Conservation (phyloP, 1,140 invertebrate genomes). For the Ridgeia piscesae region DNA sequence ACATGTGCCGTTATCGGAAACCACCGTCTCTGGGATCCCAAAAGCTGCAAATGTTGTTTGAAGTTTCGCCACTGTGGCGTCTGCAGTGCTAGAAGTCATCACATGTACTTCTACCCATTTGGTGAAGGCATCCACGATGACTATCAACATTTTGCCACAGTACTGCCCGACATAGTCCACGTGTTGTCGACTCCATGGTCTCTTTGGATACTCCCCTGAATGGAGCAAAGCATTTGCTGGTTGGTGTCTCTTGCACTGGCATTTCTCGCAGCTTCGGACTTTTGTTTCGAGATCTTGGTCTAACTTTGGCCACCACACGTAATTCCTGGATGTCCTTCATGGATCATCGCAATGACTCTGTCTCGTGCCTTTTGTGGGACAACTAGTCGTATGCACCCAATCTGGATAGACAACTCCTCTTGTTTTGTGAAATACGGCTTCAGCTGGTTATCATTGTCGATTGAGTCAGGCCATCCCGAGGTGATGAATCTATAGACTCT, state of each 20-base stretch:
- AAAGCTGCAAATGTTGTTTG: not conserved
- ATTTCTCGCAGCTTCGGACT: conserved; percentile 27
- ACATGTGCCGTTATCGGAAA: conserved; percentile 31
- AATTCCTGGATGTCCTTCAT: conserved; percentile 22
- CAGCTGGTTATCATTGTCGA: not conserved
- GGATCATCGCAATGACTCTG: not conserved
- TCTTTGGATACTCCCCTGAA: conserved; percentile 48
- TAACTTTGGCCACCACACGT: conserved; percentile 16
- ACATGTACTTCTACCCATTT: conserved; percentile 13
- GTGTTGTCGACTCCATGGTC: conserved; percentile 59
- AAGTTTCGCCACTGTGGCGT: conserved; percentile 4
- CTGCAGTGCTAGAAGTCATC: not conserved
- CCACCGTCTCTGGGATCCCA: conserved; percentile 21
- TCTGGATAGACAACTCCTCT: not conserved
- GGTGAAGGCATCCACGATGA: conserved; percentile 17
- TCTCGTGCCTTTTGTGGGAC: not conserved
- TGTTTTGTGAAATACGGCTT: not conserved
- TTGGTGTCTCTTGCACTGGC: conserved; percentile 37
- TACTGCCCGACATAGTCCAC: conserved; percentile 60
- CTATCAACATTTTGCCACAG: conserved; percentile 43
- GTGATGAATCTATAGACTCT: not conserved
- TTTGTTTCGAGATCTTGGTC: not conserved
- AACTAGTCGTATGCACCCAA: conserved; percentile 4
- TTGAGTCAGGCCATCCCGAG: not conserved
- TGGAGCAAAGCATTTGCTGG: conserved; percentile 33